phyloP scores from a whole-genome alignment of 2,888 invertebrate species.

The Choreutis nemorana region DNA sequence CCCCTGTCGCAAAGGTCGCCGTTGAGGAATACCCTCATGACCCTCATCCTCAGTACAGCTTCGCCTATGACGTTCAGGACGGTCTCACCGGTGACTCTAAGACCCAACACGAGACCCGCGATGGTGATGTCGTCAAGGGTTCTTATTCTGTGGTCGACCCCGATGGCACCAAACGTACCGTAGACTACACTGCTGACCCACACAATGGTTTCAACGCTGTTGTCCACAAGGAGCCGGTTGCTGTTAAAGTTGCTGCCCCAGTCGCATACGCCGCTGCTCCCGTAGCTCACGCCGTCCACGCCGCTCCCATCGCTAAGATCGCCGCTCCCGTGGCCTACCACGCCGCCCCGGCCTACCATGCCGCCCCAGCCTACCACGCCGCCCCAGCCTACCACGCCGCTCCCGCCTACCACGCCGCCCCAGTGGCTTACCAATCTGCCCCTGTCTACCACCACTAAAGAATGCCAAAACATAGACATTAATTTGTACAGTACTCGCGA shows the following conservation, averaged over 20 bases:
- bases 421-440: slow-evolving; percentile 7
- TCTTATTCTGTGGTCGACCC: slow-evolving; percentile 46
- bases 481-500: no score
- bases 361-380: slow-evolving; percentile 16
- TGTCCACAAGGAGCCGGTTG: slow-evolving; percentile 33
- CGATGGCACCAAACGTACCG: slow-evolving; percentile 45
- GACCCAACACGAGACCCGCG: slow-evolving; percentile 40
- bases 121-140: slow-evolving; percentile 48
- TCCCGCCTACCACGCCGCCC: slow-evolving; percentile 19
- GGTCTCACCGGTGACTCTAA: slow-evolving; percentile 44
- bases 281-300: slow-evolving; percentile 27
- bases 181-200: slow-evolving; percentile 47
- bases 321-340: slow-evolving; percentile 16
- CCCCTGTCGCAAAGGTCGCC: slow-evolving; percentile 5
- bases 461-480: slow-evolving; percentile 32
- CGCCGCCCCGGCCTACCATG: slow-evolving; percentile 9
- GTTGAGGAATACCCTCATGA: slow-evolving; percentile 7
- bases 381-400: slow-evolving; percentile 11
- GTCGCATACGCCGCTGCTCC: slow-evolving; percentile 22
- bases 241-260: slow-evolving; percentile 12
- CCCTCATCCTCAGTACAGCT: slow-evolving; percentile 25
- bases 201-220: slow-evolving; percentile 51
- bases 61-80: slow-evolving; percentile 45
- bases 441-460: slow-evolving; percentile 43
- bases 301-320: slow-evolving; percentile 23